These are phyloP conservation scores for Chydorus sphaericus DNA, from an alignment of 2,888 invertebrate genomes.

Conservation along the genomic window DNA sequence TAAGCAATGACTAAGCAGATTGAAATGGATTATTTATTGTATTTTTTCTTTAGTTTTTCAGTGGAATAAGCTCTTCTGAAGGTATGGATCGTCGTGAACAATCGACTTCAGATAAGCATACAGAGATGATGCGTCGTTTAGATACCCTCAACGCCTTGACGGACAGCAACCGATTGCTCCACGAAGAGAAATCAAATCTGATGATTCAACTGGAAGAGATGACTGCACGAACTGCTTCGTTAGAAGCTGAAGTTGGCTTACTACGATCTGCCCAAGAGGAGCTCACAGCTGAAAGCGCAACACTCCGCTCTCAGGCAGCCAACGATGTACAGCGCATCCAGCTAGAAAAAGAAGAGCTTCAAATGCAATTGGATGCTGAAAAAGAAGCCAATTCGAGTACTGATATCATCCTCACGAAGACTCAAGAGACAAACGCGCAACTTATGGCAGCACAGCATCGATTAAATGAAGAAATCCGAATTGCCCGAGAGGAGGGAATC, in stretches of 20 bases:
- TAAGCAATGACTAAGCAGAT: too few relatives aligned
- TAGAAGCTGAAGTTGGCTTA: conserved; percentile 39
- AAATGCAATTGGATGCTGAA: conserved; percentile 15
- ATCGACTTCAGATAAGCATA: neutral
- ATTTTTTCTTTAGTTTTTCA: too few relatives aligned
- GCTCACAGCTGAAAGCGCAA: conserved; percentile 38
- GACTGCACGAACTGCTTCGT: conserved; percentile 40
- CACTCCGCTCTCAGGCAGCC: conserved; percentile 39
- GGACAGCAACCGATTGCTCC: conserved; percentile 76
- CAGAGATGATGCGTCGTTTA: conserved; percentile 67
- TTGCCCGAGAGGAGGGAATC: conserved; percentile 44
- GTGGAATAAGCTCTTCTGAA: too few relatives aligned
- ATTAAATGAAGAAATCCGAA: conserved; percentile 43
- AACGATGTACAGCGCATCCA: conserved; percentile 73
- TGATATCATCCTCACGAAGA: conserved; percentile 33
- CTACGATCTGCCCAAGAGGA: conserved; percentile 52
- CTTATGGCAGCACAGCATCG: conserved; percentile 44
- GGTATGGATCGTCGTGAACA: too few relatives aligned
- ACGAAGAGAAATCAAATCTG: conserved; percentile 67
- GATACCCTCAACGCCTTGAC: conserved; percentile 83
- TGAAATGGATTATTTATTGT: too few relatives aligned
- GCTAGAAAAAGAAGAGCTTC: conserved; percentile 39
- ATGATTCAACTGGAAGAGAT: conserved; percentile 48
- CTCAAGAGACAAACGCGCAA: conserved; percentile 24
- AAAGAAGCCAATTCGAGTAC: conserved; percentile 17